phyloP scores from a whole-genome alignment of 2,797 vertebrate species.

The Acrocephalus scirpaceus region DNA sequence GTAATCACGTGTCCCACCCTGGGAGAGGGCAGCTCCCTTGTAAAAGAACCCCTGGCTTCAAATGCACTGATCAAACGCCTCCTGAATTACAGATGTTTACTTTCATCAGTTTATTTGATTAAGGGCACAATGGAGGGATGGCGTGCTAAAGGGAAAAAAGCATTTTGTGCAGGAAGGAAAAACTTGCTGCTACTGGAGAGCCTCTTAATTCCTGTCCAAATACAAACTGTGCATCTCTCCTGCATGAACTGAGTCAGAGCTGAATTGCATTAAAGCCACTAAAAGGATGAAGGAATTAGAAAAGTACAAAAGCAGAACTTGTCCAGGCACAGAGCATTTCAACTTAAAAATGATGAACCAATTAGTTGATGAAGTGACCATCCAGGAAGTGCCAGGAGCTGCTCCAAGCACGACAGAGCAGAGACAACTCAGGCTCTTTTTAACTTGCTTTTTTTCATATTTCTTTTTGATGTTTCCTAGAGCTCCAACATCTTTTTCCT shows the following conservation, averaged over 20 bases:
- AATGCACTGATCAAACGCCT: slow-evolving; percentile 65
- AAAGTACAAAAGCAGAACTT: slow-evolving; percentile 63
- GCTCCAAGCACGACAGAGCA: neutral
- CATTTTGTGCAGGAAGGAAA: slow-evolving; percentile 35
- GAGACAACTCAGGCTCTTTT: neutral
- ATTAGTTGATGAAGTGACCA: slow-evolving; percentile 29
- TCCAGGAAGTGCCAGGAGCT: neutral
- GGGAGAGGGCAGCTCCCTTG: slow-evolving; percentile 66
- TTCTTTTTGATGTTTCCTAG: neutral
- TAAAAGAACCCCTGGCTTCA: slow-evolving; percentile 53
- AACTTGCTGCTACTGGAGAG: slow-evolving; percentile 55
- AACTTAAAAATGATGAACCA: slow-evolving; percentile 34
- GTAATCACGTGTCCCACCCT: slow-evolving; percentile 65
- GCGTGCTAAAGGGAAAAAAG: slow-evolving; percentile 50
- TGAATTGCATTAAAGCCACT: slow-evolving; percentile 50
- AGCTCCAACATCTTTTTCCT: neutral
- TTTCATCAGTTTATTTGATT: slow-evolving; percentile 71
- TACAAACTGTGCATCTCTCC: slow-evolving; percentile 49
- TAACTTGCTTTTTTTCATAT: neutral
- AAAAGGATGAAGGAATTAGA: slow-evolving; percentile 63
- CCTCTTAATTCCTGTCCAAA: slow-evolving; percentile 74
- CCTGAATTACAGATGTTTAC: slow-evolving; percentile 73
- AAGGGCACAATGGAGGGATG: slow-evolving; percentile 60
- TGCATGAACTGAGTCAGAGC: slow-evolving; percentile 64
- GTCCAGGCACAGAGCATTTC: slow-evolving; percentile 43